Base-by-base conservation (phyloP, 1,140 invertebrate genomes). In the Leptinotarsa defecta region DNA sequence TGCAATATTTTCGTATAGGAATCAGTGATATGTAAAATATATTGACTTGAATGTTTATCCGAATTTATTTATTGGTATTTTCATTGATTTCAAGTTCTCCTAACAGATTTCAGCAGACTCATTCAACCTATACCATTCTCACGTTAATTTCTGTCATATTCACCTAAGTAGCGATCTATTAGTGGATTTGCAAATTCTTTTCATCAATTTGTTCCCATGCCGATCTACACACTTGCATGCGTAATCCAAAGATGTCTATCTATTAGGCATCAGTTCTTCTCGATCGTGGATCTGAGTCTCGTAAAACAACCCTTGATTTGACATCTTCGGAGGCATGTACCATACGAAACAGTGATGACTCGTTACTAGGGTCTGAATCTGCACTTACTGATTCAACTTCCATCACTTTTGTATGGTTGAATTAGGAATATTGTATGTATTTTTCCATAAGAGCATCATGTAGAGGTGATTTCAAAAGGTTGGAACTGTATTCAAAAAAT, bases 231-330 rank as follows among this genome's bases (percentile, higher is more conserved):
- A 13, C 27, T 24, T 34, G 64, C 64, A 67, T 67, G 64, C 64
- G 64, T 67, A 67, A 67, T 67, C 64, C 20, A 20, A 67, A 67
- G 64, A 67, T 67, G 64, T 34, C 64, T 67, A 67, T 67, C 64
- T 67, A 67, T 15, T 67, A 67, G 27, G 20, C 27, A 67, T 34
- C 20, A 67, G 64, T 17, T 15, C 20, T 22, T 67, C 27, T 34
- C 64, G 64, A 34, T 34, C 64, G 64, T 67, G 24, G 22, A 67
- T 22, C 3, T 5, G 22, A 34, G n/a, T 20, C 64, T 67, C 64
- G 64, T 67, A 34, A 67, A 67, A 24, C 27, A 67, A 24, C 64
- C 64, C 64, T 67, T 67, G 64, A 67, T 24, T 67, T 67, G 64
- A 67, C 64, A 57, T 57, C 52, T 57, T 57, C 13, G 52, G 52